Base-by-base conservation (phyloP, 2,113 vertebrate species). In the Dromas ardeola region DNA sequence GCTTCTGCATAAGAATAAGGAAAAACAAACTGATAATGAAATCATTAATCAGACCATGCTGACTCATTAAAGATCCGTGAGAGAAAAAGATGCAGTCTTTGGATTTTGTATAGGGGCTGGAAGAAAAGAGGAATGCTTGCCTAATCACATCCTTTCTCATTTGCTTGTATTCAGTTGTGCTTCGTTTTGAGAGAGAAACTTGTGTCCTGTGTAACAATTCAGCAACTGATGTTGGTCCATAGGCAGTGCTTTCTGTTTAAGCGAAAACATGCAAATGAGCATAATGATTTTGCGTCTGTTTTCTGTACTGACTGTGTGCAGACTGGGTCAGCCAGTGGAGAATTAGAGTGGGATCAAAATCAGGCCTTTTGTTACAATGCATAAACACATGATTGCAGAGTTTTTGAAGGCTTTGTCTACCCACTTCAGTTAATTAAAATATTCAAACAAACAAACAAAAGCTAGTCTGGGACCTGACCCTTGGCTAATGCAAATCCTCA, bases 381-480 rank as follows among this genome's bases (percentile, higher is more conserved):
- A 52, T 5, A 91, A 91, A 69, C 52, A 62, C 11, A 49, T 0
- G 40, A 91, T 40, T 95, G 73, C 30, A 21, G 30, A 43, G 27
- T 26, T 69, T 87, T 85, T 72, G 56, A 89, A 95, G 81, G 45
- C 52, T 87, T 90, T 61, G 69, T 88, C 72, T 95, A 19, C 38
- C 15, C 17, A 1, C 40, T 86, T 93, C 55, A 74, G 38, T 81
- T 92, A 95, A 95, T 82, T 81, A 91, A 92, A 94, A 89, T 89
- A 87, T 38, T 78, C 56, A 81, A 81, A 94, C 69, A 96, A 96
- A 90, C 62, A 95, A 93, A 84, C 15, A 59, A 55, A 50, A 82
- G 36, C 6, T 34, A 34, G 23, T 55, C 52, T 81, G 43, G 36
- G 56, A 56, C 58, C 36, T 85, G 91, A 88, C 53, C 50, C 42